A percentile compares a stretch with the other conserved stretches of the same genome.
phyloP scores from a whole-genome alignment of 37 sponge, comb jelly and placozoan species.

The Cladorhizidae sp. region DNA sequence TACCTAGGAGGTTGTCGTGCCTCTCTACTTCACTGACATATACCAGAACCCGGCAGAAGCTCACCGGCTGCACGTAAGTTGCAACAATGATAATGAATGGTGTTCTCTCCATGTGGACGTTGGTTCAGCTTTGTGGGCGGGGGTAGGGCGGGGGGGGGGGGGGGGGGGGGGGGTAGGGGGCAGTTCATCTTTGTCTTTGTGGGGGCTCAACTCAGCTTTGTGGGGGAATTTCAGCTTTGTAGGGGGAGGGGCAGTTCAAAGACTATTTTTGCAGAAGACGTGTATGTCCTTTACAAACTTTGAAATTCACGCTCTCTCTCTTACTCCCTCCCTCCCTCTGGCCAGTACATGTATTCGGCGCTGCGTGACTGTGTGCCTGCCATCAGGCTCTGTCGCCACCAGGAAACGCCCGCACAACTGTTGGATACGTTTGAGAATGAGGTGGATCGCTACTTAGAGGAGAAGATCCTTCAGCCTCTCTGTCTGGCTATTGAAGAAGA shows the following conservation, averaged over 20 bases:
- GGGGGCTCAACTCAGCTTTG: no score
- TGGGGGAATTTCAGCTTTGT: no score
- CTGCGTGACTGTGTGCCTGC: constrained; percentile 85
- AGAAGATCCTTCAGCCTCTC: constrained; percentile 72
- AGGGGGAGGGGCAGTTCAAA: no score
- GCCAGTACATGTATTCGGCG: constrained; percentile 94
- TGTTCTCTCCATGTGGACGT: no score
- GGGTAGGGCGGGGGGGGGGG: no score
- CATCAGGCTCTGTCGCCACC: constrained; percentile 55
- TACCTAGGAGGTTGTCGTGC: constrained; percentile 69
- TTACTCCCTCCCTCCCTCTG: constrained; percentile 5
- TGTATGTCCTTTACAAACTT: no score
- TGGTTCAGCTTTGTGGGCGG: no score
- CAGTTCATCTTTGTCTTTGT: no score
- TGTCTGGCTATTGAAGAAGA: constrained; percentile 89
- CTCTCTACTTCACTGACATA: constrained; percentile 80
- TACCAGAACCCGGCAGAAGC: constrained; percentile 73
- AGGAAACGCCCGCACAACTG: constrained; percentile 47
- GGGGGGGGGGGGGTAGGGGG: no score
- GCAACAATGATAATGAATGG: background rate
- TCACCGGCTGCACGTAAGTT: constrained; percentile 79
- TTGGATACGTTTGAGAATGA: constrained; percentile 70
- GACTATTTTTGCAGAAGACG: no score
- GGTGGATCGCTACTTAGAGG: constrained; percentile 50
- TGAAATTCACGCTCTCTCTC: background rate